Evolutionary conservation across 2,797 vertebrate species (phyloP), one percentile per base, ranked within the genome.

Genomic region (Chaenodraco wilsoni): DNA sequence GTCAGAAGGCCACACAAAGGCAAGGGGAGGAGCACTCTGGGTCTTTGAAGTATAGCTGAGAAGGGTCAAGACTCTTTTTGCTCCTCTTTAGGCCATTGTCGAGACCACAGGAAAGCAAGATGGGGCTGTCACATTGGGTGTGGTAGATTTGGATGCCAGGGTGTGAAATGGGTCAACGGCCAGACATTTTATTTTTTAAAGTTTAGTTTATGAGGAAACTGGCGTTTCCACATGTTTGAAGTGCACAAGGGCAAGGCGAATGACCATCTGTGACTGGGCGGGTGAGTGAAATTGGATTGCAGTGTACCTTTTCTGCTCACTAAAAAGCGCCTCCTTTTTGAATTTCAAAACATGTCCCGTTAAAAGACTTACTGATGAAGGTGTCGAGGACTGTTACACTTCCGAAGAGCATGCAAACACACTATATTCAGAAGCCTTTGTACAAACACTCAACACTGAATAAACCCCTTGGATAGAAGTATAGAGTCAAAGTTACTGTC

Each of bases 1-100:
- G 84, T 92, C 90, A 89, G 61, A 83, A 79, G 85, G 75, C 85
- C 82, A 85, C 90, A 95, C 93, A 94, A 95, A 94, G 72, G 86
- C 69, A 1, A 69, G 80, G 79, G 87, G 93, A 88, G 88, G 89
- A 83, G 87, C 65, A 73, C 51, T 82, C 78, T 82, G 79, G 67
- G 83, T 74, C 83, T 92, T 92, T 93, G 91, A 92, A 91, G 91
- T 88, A 56, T 50, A 66, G 78, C 69, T 56, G 75, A 86, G 88
- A 72, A 88, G 84, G 91, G 89, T 91, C 88, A 82, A 77, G 73
- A 52, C 85, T 89, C 73, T 79, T 81, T 89, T 55, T 68, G 72
- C 84, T 76, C 85, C 79, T 91, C 82, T 84, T 89, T 77, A 68
- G 57, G 68, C 84, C 72, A 81, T 91, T 91, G 84, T 86, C 55